Evolutionary conservation across 2,797 vertebrate species (phyloP).

Genomic region (Catostomus latipinnis): DNA sequence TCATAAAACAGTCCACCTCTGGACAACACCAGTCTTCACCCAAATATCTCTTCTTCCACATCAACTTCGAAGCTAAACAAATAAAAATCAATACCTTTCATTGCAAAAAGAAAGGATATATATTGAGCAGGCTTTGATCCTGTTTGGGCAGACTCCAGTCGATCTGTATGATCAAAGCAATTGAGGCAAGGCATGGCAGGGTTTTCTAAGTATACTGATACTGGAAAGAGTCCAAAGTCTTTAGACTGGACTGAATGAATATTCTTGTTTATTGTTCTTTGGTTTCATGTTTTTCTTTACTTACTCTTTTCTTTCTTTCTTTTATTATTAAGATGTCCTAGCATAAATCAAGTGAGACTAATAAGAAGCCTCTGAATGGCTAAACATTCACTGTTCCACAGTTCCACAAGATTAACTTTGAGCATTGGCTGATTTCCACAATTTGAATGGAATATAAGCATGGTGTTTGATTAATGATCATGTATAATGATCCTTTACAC

Average conservation of each 20-base stretch:
- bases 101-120: slow-evolving; percentile 42
- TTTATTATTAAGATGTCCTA: slow-evolving; percentile 9
- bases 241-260: slow-evolving; percentile 15
- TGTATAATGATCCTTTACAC: no score
- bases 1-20: slow-evolving; percentile 38
- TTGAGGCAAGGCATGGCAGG: slow-evolving; percentile 50
- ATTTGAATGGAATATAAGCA: no score
- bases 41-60: slow-evolving; percentile 42
- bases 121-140: slow-evolving; percentile 58
- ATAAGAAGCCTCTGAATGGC: neutral
- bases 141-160: slow-evolving; percentile 52
- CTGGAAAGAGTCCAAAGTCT: slow-evolving; percentile 20
- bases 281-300: neutral
- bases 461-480: no score
- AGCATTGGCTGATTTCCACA: no score
- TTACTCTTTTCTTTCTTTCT: neutral
- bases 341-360: no score
- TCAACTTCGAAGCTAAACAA: slow-evolving; percentile 32
- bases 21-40: slow-evolving; percentile 45
- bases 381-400: neutral
- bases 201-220: slow-evolving; percentile 56
- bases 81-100: slow-evolving; percentile 50
- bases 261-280: slow-evolving; percentile 34
- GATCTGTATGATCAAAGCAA: slow-evolving; percentile 56
- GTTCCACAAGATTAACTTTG: no score